Conservation (phyloP, 2,113 vertebrate genomes). For the Myrmecobius fasciatus region DNA sequence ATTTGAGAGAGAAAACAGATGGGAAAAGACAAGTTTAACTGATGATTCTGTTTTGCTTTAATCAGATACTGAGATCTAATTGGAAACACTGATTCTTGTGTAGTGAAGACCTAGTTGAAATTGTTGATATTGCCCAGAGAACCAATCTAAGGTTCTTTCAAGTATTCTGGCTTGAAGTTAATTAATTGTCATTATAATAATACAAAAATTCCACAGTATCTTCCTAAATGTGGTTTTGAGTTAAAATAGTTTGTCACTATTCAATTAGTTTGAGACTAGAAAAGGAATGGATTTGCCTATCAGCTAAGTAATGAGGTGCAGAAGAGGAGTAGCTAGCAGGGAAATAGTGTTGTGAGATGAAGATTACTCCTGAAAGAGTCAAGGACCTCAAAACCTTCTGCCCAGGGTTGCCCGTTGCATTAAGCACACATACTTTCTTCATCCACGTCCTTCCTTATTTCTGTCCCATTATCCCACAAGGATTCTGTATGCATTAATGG, state of each 20-base stretch:
- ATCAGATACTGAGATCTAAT: not conserved
- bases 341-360: not conserved
- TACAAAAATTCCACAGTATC: not conserved
- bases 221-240: not conserved
- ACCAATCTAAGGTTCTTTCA: not conserved
- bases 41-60: not conserved
- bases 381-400: not conserved
- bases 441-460: not conserved
- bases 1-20: not conserved
- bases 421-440: not conserved
- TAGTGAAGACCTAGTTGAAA: not conserved
- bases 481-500: not conserved
- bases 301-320: not conserved
- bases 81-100: not conserved
- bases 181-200: not conserved
- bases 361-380: not conserved
- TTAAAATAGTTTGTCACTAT: not conserved
- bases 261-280: not conserved
- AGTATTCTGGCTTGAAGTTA: not conserved
- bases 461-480: not conserved
- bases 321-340: not conserved
- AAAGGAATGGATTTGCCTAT: not conserved
- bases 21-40: not conserved
- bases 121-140: not conserved
- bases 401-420: not conserved